These are phyloP conservation scores for Elaeidobius kamerunicus DNA, from an alignment of 2,888 invertebrate genomes.

Conservation along the genomic window DNA sequence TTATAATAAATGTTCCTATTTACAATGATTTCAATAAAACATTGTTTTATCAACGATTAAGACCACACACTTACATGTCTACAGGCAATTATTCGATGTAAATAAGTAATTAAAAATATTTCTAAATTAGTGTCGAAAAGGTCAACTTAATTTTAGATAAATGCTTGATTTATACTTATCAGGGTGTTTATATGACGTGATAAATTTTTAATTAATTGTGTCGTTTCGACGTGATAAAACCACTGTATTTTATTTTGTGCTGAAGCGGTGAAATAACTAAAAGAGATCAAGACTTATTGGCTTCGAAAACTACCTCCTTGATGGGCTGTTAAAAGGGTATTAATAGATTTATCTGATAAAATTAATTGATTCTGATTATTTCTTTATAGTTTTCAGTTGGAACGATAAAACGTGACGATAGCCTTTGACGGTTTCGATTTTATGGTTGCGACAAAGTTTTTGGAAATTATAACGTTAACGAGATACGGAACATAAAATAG, in stretches of 20 bases:
- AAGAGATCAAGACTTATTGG: conserved; percentile 9
- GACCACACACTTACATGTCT: conserved; percentile 39
- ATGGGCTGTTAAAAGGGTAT: conserved; percentile 9
- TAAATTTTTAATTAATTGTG: conserved; percentile 39
- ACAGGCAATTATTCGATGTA: conserved; percentile 41
- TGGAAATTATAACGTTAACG: not conserved
- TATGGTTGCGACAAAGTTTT: not conserved
- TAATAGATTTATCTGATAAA: conserved; percentile 21
- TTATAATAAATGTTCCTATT: conserved; percentile 28
- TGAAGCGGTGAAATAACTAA: conserved; percentile 18
- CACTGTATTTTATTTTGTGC: conserved; percentile 34
- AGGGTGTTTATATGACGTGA: conserved; percentile 34
- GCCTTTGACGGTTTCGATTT: not conserved
- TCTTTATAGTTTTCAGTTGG: conserved; percentile 2
- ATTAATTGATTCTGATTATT: conserved; percentile 23
- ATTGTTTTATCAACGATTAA: conserved; percentile 36
- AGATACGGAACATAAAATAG: too few species aligned
- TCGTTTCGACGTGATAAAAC: conserved; percentile 37
- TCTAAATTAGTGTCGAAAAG: conserved; percentile 40
- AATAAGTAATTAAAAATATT: conserved; percentile 41
- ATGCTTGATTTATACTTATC: conserved; percentile 31
- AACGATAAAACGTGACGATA: not conserved
- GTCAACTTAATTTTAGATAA: conserved; percentile 44
- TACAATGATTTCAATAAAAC: conserved; percentile 29
- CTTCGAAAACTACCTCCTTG: conserved; percentile 16